Evolutionary conservation across 2,888 invertebrate genomes (phyloP).

Genomic region (Cetonia aurata): DNA sequence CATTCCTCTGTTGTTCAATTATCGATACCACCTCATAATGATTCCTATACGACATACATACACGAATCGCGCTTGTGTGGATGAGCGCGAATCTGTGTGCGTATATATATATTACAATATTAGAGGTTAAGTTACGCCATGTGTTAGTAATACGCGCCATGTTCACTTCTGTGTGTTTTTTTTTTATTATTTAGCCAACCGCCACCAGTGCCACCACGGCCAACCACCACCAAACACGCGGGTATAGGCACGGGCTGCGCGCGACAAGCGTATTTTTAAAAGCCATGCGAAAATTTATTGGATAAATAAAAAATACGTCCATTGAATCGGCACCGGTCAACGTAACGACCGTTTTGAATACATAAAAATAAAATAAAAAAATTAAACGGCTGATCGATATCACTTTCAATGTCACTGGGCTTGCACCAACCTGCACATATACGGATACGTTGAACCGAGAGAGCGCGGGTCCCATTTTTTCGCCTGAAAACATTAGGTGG

Average conservation of each 20-base stretch:
- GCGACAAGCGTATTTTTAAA: slow-evolving; percentile 15
- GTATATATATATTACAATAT: slow-evolving; percentile 30
- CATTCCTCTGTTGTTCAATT: slow-evolving; percentile 39
- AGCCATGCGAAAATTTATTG: slow-evolving; percentile 9
- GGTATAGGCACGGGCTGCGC: not conserved
- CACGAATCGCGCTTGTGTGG: not conserved
- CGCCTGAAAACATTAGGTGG: slow-evolving; percentile 11
- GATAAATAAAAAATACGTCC: slow-evolving; percentile 32
- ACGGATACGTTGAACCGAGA: not conserved
- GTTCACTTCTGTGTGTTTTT: slow-evolving; percentile 6
- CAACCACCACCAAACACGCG: no score
- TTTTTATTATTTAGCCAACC: not conserved
- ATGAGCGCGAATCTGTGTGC: no score
- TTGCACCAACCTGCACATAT: slow-evolving; percentile 12
- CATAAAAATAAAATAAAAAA: slow-evolving; percentile 40
- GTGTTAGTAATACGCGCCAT: slow-evolving; percentile 1
- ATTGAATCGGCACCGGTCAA: slow-evolving; percentile 18
- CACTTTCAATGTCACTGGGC: slow-evolving; percentile 42
- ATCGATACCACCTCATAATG: slow-evolving; percentile 28
- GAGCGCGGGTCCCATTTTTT: slow-evolving; percentile 2
- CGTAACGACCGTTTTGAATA: slow-evolving; percentile 18
- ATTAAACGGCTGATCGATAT: slow-evolving; percentile 41
- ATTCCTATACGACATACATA: slow-evolving; percentile 7
- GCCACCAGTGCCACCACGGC: no score
- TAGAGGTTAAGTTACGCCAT: slow-evolving; percentile 34